Base-by-base conservation (phyloP, 2,888 invertebrate species). In the Cacoxenus indagator region DNA sequence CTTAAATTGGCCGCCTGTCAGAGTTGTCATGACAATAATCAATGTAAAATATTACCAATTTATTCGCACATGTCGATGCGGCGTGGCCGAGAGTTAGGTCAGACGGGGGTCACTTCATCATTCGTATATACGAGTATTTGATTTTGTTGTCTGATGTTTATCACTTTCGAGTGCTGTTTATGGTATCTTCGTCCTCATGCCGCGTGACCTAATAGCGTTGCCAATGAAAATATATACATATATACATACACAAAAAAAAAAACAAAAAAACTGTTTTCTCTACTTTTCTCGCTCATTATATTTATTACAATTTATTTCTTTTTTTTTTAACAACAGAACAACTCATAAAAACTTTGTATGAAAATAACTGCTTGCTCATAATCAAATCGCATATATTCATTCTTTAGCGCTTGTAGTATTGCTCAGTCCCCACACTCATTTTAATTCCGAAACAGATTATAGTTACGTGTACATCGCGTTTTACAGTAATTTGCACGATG, bases 1-100 rank as follows among this genome's bases (percentile, higher is more conserved):
- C 71, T 80, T 80, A 78, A 80, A 80, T 80, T 80, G 80, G 80
- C 78, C 77, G 79, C 72, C 81, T 79, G 80, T 81, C 81, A 81
- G 45, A 62, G 78, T 81, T 80, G 81, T 81, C 80, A 80, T 81
- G 80, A 51, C 80, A 73, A 80, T 76, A 76, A 74, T 78, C 76
- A 80, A 81, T 80, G 81, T 78, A n/a, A n/a, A n/a, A n/a, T n/a
- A 75, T 74, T 78, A 76, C 77, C 81, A 79, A 81, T 80, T 75
- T 73, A 71, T 76, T 70, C 19, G 11, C n/a, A 51, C 22, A 51
- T 19, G 6, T 48, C n/a, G n/a, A n/a, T n/a, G n/a, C n/a, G n/a
- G n/a, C n/a, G n/a, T n/a, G n/a, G n/a, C n/a, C n/a, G n/a, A n/a
- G n/a, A n/a, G n/a, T n/a, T n/a, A n/a, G n/a, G n/a, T n/a, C n/a